Evolutionary conservation across 2,797 vertebrate species (phyloP), one percentile per base, ranked within the genome.

Genomic region (Myotis vivesi): DNA sequence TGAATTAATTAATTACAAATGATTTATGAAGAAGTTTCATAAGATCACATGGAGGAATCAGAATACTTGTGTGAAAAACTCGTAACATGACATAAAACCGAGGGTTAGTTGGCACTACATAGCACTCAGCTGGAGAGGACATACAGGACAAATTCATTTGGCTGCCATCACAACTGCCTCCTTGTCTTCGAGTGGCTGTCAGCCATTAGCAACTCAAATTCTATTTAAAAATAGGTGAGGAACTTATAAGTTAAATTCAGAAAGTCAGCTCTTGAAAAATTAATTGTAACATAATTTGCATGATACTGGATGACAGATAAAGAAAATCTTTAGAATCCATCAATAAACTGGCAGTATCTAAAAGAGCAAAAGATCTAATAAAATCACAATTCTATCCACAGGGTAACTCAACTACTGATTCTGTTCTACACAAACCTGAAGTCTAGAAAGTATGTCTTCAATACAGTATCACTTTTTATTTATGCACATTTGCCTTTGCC

Each of bases 211-310:
- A 87, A 71, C 13, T 44, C 53, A 87, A 83, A 68, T 44, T 92
- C 59, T 83, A 57, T 44, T 79, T 8, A 83, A 95, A 76, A 22
- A n/a, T 13, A 92, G 36, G 73, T 77, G 10, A 92, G 20, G 19
- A 92, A 68, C 41, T 69, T 81, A 66, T 41, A 87, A 84, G n/a
- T 36, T 84, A 94, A 87, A 80, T 64, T 96, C 33, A 92, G 71
- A 94, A 89, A 95, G 41, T 76, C 19, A 84, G 25, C 11, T 87
- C 62, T 87, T 79, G 83, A 92, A 89, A 76, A 88, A 36, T 53
- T 80, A 87, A 91, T 57, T 75, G 28, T 59, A 87, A 46, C 33
- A 81, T 90, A 41, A 79, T 71, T 76, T 80, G 46, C 20, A 87
- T 83, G 38, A 87, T 72, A 25, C 49, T 92, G 30, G 41, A 69